Evolutionary conservation across 2,888 invertebrate genomes (phyloP).

Genomic region (Acronicta psi): DNA sequence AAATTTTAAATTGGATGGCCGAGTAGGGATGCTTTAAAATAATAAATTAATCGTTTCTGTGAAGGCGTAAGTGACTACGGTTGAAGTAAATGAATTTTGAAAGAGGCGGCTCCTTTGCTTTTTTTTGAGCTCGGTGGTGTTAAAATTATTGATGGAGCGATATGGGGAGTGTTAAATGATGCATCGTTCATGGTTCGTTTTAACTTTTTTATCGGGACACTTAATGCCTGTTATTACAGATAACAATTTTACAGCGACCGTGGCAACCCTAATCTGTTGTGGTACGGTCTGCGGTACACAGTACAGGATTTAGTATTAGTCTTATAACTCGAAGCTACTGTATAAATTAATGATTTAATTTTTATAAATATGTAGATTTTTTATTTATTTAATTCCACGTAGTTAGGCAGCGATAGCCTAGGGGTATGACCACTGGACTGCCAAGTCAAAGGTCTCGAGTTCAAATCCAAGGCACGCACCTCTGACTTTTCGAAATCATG

Average conservation of each 20-base stretch:
- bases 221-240: background rate
- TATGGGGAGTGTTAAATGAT: constrained; percentile 35
- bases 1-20: constrained; percentile 88
- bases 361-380: no score
- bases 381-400: no score
- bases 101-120: constrained; percentile 44
- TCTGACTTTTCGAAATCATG: no score
- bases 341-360: no score
- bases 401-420: no score
- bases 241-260: background rate
- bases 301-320: no score
- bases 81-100: constrained; percentile 77
- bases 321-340: no score
- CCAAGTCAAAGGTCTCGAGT: no score
- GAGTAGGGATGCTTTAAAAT: constrained; percentile 84
- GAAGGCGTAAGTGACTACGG: constrained; percentile 74
- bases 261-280: no score
- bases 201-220: background rate
- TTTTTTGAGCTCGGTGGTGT: constrained; percentile 45
- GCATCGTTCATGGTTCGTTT: constrained; percentile 5
- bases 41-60: constrained; percentile 87
- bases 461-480: no score
- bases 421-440: no score
- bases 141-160: constrained; percentile 57
- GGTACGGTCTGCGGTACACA: no score